Evolutionary conservation across 2,797 vertebrate species (phyloP), one percentile per base, ranked within the genome.

Genomic region (Chelonia mydas): DNA sequence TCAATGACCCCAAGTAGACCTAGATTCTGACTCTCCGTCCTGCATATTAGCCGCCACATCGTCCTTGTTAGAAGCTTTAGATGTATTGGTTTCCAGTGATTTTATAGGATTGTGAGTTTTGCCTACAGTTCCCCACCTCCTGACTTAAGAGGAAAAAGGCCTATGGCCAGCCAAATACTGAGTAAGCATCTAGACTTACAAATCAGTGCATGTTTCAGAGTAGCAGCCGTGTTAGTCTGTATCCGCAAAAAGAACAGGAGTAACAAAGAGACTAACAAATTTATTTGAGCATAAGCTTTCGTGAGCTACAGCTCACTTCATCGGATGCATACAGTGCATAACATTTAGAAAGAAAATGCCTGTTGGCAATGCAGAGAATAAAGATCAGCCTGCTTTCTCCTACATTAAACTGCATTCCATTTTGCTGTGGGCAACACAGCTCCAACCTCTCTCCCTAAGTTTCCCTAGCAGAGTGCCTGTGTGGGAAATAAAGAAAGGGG

Each of bases 11-110:
- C 57, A 53, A 74, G 47, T 31, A 86, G 19, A 83, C 51, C 83
- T 91, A 82, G 49, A 41, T 25, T 33, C 92, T 51, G 16, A 31
- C 49, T 12, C 53, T 74, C 1, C 5, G 3, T 50, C 53, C 11
- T 65, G 16, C 6, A 2, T 3, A 27, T 23, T 25, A 74, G 3
- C 41, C 21, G 23, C n/a, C 10, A 12, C 4, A 2, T 21, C 23
- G 4, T 3, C 72, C 23, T 68, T 45, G 37, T 27, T 45, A 37
- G 23, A 74, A 45, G 37, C 17, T 23, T 25, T 74, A 6, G 2
- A 6, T 23, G 3, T 23, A 10, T 45, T 11, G 23, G 6, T 45
- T 25, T 45, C 37, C 3, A 74, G 37, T 74, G 41, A 47, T 76
- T 47, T 28, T 76, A 16, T 5, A 23, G 11, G 41, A 47, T 6